Percentiles rank a stretch among this genome's conserved stretches.
Evolutionary conservation across 2,113 vertebrate species (phyloP).

Genomic region (Syngnathoides biaculeatus): DNA sequence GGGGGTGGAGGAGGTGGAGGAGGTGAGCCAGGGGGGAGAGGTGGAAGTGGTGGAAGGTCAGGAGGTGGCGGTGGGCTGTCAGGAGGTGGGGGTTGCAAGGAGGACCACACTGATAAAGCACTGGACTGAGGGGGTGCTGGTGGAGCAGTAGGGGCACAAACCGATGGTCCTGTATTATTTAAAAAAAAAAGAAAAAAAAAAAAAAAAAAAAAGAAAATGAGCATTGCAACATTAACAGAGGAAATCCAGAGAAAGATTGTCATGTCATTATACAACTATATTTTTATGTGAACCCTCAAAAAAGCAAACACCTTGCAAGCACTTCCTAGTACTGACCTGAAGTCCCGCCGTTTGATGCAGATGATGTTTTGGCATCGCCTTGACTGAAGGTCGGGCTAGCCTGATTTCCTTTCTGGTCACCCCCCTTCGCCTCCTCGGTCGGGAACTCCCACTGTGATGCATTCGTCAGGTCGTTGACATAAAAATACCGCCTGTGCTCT

Average conservation of each 20-base stretch:
- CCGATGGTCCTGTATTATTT: slow-evolving; percentile 23
- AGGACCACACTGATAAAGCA: slow-evolving; percentile 79
- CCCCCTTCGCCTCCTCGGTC: slow-evolving; percentile 82
- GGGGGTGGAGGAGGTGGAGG: slow-evolving; percentile 79
- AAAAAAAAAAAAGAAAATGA: not conserved
- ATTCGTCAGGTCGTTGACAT: slow-evolving; percentile 93
- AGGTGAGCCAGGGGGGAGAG: slow-evolving; percentile 76
- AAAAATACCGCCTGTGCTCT: slow-evolving; percentile 99
- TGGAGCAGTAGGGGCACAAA: slow-evolving; percentile 32
- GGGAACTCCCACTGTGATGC: slow-evolving; percentile 98
- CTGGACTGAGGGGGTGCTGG: slow-evolving; percentile 53
- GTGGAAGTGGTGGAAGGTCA: slow-evolving; percentile 76
- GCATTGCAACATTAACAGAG: not conserved
- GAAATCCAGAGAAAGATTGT: not conserved
- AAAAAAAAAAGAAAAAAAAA: not conserved
- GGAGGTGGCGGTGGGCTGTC: slow-evolving; percentile 85
- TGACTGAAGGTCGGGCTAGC: slow-evolving; percentile 50
- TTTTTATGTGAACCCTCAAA: not conserved
- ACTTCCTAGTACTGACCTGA: slow-evolving; percentile 33
- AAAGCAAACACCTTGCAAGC: not conserved
- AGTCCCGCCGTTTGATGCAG: slow-evolving; percentile 12
- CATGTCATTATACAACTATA: not conserved
- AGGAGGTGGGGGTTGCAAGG: slow-evolving; percentile 74
- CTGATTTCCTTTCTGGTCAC: slow-evolving; percentile 60
- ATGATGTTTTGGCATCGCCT: slow-evolving; percentile 41